A percentile compares a stretch with the other conserved stretches of the same genome.
phyloP scores from a whole-genome alignment of 2,888 invertebrate species.

The Hermaeophaga mercurialis region DNA sequence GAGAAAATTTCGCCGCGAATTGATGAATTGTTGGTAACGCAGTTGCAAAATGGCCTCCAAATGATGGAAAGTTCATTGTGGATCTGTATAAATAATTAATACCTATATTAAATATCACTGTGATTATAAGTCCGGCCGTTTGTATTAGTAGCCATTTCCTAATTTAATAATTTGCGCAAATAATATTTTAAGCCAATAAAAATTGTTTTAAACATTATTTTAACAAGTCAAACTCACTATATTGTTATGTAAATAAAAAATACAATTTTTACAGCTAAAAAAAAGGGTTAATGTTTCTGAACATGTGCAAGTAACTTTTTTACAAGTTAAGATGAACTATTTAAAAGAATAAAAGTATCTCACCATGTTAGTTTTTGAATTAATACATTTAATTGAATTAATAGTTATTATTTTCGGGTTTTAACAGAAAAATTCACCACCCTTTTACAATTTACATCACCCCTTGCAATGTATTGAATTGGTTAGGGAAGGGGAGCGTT shows the following conservation, averaged over 20 bases:
- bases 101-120: too few relatives aligned
- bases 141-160: too few relatives aligned
- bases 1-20: conserved; percentile 75
- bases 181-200: neutral
- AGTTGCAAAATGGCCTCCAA: conserved; percentile 79
- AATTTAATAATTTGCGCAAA: too few relatives aligned
- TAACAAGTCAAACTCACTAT: too few relatives aligned
- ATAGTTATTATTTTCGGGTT: neutral
- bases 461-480: conserved; percentile 5
- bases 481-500: neutral
- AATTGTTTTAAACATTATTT: too few relatives aligned
- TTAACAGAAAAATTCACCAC: neutral
- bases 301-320: neutral
- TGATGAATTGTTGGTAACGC: conserved; percentile 82
- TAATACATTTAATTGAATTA: neutral
- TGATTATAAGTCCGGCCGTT: too few relatives aligned
- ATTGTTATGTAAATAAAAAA: too few relatives aligned
- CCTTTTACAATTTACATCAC: conserved; percentile 8
- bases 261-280: too few relatives aligned
- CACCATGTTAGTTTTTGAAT: conserved; percentile 14
- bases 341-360: too few relatives aligned
- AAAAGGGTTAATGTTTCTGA: too few relatives aligned
- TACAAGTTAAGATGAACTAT: neutral
- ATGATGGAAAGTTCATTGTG: conserved; percentile 84
- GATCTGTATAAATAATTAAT: conserved; percentile 9